Conservation (phyloP, 2,113 vertebrate genomes). For the Pseudopipra pipra region DNA sequence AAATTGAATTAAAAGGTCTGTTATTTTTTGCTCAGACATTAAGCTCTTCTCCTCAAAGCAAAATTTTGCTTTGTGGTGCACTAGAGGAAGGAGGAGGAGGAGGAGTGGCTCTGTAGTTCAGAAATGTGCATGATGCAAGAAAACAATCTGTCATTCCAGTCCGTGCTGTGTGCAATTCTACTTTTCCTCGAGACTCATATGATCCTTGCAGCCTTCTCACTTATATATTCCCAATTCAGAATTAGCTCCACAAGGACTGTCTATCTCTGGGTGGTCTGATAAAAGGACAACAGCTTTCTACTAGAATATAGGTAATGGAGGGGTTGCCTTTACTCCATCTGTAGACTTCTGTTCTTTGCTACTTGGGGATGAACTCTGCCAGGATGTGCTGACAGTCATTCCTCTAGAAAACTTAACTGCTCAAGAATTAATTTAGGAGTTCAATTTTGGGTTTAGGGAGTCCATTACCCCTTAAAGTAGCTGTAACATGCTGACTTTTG, state of each 20-base stretch:
- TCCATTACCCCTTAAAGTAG: neutral
- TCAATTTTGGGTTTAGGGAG: neutral
- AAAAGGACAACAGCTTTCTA: neutral
- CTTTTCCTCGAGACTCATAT: fast-evolving
- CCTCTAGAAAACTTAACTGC: neutral
- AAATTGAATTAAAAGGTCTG: neutral
- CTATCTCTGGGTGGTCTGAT: neutral
- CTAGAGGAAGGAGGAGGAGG: neutral
- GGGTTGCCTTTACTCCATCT: neutral
- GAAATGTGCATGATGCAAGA: neutral
- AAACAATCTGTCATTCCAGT: fast-evolving
- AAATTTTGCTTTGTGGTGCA: neutral
- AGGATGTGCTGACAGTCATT: neutral
- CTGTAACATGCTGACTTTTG: neutral
- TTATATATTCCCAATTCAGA: neutral
- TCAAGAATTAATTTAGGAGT: neutral
- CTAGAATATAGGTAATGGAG: neutral
- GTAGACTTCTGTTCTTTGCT: neutral
- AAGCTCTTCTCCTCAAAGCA: neutral
- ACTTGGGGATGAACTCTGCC: neutral
- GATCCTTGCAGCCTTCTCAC: neutral
- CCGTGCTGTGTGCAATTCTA: neutral
- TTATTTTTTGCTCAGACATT: neutral
- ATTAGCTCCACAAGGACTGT: neutral
- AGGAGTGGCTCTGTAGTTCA: neutral